phyloP scores from a whole-genome alignment of 1,140 invertebrate species.

The Drosophila novamexicana region DNA sequence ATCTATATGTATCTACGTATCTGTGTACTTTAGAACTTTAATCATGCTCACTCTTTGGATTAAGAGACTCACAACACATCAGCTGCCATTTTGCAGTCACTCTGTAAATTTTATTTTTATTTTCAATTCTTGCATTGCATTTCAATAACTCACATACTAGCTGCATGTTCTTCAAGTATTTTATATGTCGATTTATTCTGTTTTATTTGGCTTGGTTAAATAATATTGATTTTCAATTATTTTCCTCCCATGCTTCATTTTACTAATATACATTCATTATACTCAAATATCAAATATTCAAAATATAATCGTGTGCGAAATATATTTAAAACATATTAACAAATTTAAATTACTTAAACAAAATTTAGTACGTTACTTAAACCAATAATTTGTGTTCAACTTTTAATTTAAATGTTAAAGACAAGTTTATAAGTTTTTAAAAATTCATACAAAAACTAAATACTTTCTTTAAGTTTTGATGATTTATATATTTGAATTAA shows the following conservation, averaged over 20 bases:
- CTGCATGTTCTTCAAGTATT: slow-evolving; percentile 15
- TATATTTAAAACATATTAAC: too few relatives aligned
- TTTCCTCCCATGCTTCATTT: background rate
- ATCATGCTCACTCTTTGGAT: background rate
- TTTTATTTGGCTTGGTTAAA: background rate
- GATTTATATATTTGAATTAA: background rate
- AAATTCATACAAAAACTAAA: background rate
- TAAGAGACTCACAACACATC: slow-evolving; percentile 1
- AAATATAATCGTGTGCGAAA: too few relatives aligned
- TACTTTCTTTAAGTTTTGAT: background rate
- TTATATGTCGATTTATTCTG: background rate
- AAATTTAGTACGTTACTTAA: too few relatives aligned
- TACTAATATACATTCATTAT: too few relatives aligned
- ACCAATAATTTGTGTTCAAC: too few relatives aligned
- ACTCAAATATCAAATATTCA: too few relatives aligned
- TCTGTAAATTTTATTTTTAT: background rate
- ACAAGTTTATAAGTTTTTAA: background rate
- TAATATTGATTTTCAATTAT: background rate
- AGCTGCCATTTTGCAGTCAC: slow-evolving; percentile 2
- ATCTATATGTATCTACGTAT: slow-evolving; percentile 6
- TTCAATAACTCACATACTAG: slow-evolving; percentile 4
- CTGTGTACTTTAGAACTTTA: slow-evolving; percentile 12
- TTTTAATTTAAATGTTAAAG: too few relatives aligned
- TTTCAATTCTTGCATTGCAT: background rate
- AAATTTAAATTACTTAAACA: too few relatives aligned